phyloP scores from a whole-genome alignment of 2,113 vertebrate genomes.

The Craseonycteris thonglongyai region DNA sequence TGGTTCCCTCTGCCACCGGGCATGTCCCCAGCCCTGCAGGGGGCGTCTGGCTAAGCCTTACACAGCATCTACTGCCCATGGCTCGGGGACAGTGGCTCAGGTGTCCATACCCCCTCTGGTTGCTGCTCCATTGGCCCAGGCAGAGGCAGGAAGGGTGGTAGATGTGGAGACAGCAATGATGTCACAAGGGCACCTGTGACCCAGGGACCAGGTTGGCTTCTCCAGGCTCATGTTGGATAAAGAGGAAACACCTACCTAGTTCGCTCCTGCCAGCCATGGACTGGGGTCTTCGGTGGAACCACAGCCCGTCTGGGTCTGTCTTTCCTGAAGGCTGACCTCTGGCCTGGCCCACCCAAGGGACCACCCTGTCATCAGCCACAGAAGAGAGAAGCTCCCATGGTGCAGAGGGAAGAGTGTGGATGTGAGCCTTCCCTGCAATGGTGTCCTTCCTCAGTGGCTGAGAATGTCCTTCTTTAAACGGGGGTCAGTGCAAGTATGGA shows the following conservation, averaged over 20 bases:
- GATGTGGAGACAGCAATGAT: neutral
- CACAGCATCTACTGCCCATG: conserved; percentile 23
- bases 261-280: neutral
- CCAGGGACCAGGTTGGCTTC: neutral
- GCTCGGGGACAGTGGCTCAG: neutral
- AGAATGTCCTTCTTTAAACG: neutral
- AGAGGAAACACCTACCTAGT: neutral
- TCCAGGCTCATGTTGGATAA: neutral
- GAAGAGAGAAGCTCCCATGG: rapidly evolving
- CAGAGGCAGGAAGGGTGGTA: neutral
- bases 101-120: neutral
- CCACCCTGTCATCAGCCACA: neutral
- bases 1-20: neutral
- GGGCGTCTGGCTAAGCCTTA: neutral
- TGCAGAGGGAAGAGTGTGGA: neutral
- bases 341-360: neutral
- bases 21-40: neutral
- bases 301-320: neutral
- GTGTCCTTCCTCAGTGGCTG: neutral
- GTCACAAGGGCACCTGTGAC: conserved; percentile 55
- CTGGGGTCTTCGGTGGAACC: neutral
- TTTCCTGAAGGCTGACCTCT: neutral
- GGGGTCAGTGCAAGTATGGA: neutral
- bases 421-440: neutral
- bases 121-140: neutral